A percentile compares a stretch with the other conserved stretches of the same genome.
Evolutionary conservation across 2,113 vertebrate genomes (phyloP).

Genomic region (Grantiella picta): DNA sequence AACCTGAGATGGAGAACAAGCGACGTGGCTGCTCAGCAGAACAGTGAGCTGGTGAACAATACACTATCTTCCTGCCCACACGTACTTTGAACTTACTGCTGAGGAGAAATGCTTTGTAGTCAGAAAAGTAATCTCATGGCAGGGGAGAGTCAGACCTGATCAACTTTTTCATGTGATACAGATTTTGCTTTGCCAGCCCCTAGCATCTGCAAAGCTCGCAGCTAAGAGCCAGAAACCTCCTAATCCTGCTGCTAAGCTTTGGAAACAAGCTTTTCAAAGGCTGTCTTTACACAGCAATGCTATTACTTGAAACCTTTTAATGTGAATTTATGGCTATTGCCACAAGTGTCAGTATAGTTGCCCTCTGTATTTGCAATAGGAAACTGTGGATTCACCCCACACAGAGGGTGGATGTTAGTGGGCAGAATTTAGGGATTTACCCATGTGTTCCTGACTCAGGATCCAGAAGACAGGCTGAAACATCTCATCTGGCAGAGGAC

Average conservation of each 20-base stretch:
- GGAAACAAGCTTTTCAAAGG: constrained; percentile 39
- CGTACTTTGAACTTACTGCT: constrained; percentile 41
- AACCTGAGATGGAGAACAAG: constrained; percentile 24
- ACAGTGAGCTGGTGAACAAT: constrained; percentile 42
- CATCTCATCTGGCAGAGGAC: background rate
- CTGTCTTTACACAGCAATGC: background rate
- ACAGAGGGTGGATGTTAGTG: background rate
- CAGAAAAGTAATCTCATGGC: constrained; percentile 57
- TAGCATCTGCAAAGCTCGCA: constrained; percentile 36
- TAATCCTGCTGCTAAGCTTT: constrained; percentile 60
- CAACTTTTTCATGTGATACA: constrained; percentile 61
- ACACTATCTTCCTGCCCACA: constrained; percentile 51
- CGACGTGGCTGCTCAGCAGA: constrained; percentile 9
- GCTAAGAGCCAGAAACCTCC: constrained; percentile 34
- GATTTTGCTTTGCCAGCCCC: constrained; percentile 57
- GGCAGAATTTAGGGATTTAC: background rate
- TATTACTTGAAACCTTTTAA: constrained; percentile 30
- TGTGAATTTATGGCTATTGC: background rate
- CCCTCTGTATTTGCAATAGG: background rate
- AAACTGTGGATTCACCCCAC: background rate
- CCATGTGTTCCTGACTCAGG: background rate
- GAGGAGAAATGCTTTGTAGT: constrained; percentile 59
- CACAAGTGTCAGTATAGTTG: background rate
- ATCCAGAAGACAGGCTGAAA: background rate
- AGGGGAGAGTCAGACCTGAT: constrained; percentile 45